Evolutionary conservation across 2,113 vertebrate species (phyloP).

Genomic region (Oenanthe oenanthe): DNA sequence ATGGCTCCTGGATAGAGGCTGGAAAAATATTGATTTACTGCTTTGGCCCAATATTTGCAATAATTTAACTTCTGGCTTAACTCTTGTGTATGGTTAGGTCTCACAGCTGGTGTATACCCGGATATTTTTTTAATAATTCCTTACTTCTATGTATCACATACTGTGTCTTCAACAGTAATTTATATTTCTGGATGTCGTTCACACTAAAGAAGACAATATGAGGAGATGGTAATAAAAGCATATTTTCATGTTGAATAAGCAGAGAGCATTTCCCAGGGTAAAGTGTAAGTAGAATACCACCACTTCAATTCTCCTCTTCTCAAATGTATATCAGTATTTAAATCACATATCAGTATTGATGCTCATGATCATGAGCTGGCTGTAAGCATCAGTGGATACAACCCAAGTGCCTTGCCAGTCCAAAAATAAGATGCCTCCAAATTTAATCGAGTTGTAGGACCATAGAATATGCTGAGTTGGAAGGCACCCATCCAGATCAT

Average conservation of each 20-base stretch:
- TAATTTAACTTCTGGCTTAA: background rate
- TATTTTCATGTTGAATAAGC: background rate
- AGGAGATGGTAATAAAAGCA: background rate
- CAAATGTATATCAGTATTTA: background rate
- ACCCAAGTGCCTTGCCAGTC: background rate
- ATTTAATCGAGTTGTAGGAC: background rate
- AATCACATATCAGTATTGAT: background rate
- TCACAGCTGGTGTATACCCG: background rate
- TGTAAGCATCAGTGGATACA: background rate
- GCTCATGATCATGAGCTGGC: background rate
- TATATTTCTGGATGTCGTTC: background rate
- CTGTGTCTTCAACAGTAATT: background rate
- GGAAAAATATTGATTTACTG: background rate
- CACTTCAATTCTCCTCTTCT: background rate
- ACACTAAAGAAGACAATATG: background rate
- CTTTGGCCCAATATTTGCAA: background rate
- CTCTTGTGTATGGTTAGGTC: fast-evolving
- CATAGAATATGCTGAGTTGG: background rate
- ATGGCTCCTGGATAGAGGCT: background rate
- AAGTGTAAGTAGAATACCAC: background rate
- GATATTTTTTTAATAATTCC: background rate
- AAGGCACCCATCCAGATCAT: background rate
- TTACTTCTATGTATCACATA: background rate
- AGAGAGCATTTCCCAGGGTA: background rate
- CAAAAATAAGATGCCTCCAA: background rate